Evolutionary conservation across 2,888 invertebrate genomes (phyloP), one percentile per base, ranked within the genome.

Genomic region (Leptura quadrifasciata): DNA sequence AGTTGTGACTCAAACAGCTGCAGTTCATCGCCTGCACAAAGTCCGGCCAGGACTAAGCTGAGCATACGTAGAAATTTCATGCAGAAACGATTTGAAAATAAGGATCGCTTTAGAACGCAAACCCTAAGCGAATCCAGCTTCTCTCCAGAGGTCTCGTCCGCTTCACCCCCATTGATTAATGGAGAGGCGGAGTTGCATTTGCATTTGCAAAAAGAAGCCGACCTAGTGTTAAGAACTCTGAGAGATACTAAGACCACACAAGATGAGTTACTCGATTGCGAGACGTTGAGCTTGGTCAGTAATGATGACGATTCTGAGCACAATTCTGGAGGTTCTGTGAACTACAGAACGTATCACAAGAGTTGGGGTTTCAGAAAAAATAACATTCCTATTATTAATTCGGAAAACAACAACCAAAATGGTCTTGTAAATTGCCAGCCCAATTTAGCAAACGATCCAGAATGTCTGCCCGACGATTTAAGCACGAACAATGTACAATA

Each of bases 71-170:
- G 85, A 35, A 87, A 86, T 78, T 87, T 88, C 75, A 82, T 92
- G 85, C 93, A 92, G 84, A 91, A 91, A 84, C 90, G 93, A 17
- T 87, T 91, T 12, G 93, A 94, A 78, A 94, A 94, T 85, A 93
- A 93, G 6, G 95, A 95, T 64, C 91, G 95, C 68, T 95, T 94
- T 87, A 92, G 93, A 83, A 96, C 95, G 1, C 92, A 93, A 83
- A 94, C 95, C 0, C 88, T 95, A 20, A 92, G 88, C 55, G 92
- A 89, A 89, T 83, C 86, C 3, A 91, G 84, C 57, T 91, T 92
- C 1, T 91, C 92, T 0, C 91, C 92, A 0, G 91, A 91, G 75
- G 89, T 90, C 1, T 80, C 83, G 6, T 80, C 81, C 12, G 79
- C 80, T 8, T 84, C 84, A 15, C 83, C 85, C 12, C 75, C 84